Evolutionary conservation across 1,140 invertebrate genomes (phyloP), one percentile per base, ranked within the genome.

Genomic region (Oryzaephilus surinamensis): DNA sequence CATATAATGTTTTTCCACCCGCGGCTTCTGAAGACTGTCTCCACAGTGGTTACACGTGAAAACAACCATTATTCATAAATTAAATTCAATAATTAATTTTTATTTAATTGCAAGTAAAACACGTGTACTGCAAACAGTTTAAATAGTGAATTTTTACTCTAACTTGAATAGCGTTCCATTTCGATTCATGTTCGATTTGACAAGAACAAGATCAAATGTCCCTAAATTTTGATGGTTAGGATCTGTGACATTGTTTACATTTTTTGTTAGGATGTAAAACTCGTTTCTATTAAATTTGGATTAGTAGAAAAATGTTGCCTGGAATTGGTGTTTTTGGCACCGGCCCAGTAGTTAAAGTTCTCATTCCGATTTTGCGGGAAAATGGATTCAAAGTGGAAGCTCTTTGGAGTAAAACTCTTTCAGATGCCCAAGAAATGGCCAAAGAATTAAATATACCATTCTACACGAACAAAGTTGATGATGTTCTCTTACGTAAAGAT

Each of bases 271-370:
- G n/a, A n/a, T n/a, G n/a, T n/a, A n/a, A n/a, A n/a, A n/a, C n/a
- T n/a, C n/a, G n/a, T n/a, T n/a, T n/a, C 21, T n/a, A 23, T n/a
- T n/a, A n/a, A n/a, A 16, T 16, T 32, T 32, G 17, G 13, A 14
- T 16, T n/a, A 13, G 10, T 6, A 16, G 7, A 15, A 27, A 2
- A 46, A 79, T 78, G 73, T 65, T 88, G 47, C 92, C 92, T 32
- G 92, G 92, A 46, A 92, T 97, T 50, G 93, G 91, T 45, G 81
- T 97, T 7, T 96, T 97, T 64, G 93, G 93, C 28, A 93, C 86
- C 31, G 85, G 90, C 12, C 80, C 80, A 51, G 78, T 90, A 19
- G 88, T 92, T 1, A 81, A 79, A 61, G 78, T 92, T 32, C 72
- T 95, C 26, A 88, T 95, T n/a, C 87, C 90, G 1, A 84, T 92